Evolutionary conservation across 2,797 vertebrate species (phyloP), one percentile per base, ranked within the genome.

Genomic region (Ctenochaetus hawaiiensis): DNA sequence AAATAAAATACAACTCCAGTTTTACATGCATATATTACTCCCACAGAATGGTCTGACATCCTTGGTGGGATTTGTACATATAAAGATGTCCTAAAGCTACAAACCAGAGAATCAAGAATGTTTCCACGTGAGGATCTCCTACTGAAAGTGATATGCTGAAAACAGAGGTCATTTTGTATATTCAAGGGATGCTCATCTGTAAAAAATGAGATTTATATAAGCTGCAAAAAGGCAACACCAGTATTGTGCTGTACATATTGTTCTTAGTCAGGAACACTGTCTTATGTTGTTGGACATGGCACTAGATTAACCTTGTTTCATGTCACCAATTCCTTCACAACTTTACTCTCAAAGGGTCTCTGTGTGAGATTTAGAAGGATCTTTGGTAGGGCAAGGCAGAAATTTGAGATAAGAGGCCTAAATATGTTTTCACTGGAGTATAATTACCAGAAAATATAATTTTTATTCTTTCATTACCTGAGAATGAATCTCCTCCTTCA

Each of bases 21-120:
- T 70, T 17, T 22, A 8, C 60, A 62, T 61, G 45, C 60, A 77
- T 59, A 61, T 57, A 80, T 86, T 77, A 83, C 67, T 80, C 72
- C 80, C 67, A 80, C 81, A 80, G 45, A 65, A 62, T 58, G 54
- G 58, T 57, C 57, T 51, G 57, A 52, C 52, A 52, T 80, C 51
- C 56, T 49, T 37, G 66, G 52, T 43, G 67, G 20, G 58, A 49
- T 81, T 43, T 75, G 10, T 52, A n/a, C 78, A 66, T 37, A 67
- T 61, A 37, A 52, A 58, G 10, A 75, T 77, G 26, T 64, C 77
- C 62, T 67, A 41, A 57, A 77, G 72, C 67, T 51, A 65, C n/a
- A 81, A 65, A 65, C 13, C 56, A 56, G 45, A 67, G 11, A 60
- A 60, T 47, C 20, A 49, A 45, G 53, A 65, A 59, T 22, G 52